Base-by-base conservation (phyloP, 2,888 invertebrate species). In the Lysandra coridon region DNA sequence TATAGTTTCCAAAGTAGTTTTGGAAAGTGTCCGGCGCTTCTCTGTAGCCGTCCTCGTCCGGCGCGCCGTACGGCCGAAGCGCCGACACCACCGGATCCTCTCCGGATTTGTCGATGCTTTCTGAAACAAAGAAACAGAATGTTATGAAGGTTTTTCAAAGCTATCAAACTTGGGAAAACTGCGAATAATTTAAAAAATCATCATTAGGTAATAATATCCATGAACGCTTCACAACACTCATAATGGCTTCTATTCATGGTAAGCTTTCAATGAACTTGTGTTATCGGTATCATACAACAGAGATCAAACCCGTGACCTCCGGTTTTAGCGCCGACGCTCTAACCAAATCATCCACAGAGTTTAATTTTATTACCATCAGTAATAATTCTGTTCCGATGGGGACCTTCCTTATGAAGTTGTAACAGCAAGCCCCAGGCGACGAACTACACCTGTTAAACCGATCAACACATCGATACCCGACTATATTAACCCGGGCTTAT, bases 41-140 rank as follows among this genome's bases (percentile, higher is more conserved):
- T 85, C 84, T 89, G 17, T 82, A 82, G 77, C 88, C 90, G 80
- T 90, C 91, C 79, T 92, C 92, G 44, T 92, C 93, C 37, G 91
- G 91, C 0, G 90, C 89, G 40, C 89, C 92, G 77, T 92, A 90
- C 0, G 93, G 90, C 82, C 90, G 88, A 81, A 94, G 85, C 14
- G 93, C 93, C 80, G 93, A 90, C 79, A 91, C 88, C 40, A 92
- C 90, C 57, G 93, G 92, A 81, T 94, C 93, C 84, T 94, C 94
- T 7, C 92, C 93, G 49, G 92, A 91, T 86, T 93, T 94, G 84
- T 94, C 93, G 80, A 93, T 92, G 83, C 90, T 92, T 85, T 94
- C 94, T 94, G 93, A 78, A 94, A 93, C 92, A 92, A 92, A 7
- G 76, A 76, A 37, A 53, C 1, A 23, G 0, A 3, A 64, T 30